Conservation (phyloP, 2,888 invertebrate species). For the Spilarctia lutea region DNA sequence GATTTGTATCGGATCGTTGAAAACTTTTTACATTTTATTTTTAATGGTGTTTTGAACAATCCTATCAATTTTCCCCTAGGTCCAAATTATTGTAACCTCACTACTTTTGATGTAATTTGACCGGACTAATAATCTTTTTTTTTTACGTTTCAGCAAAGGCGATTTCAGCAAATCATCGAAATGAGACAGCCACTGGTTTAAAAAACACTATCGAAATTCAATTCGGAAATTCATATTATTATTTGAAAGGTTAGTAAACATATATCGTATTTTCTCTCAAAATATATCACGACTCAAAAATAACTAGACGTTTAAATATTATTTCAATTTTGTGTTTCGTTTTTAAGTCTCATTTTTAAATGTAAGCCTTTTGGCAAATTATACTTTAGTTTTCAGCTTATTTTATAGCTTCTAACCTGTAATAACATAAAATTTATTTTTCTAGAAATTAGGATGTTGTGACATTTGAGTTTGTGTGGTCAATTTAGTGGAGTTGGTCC, state of each 20-base stretch:
- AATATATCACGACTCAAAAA: neutral
- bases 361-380: too few relatives aligned
- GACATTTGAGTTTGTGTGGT: too few relatives aligned
- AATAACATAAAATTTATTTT: neutral
- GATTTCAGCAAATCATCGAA: neutral
- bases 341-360: too few relatives aligned
- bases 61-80: too few relatives aligned
- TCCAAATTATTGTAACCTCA: too few relatives aligned
- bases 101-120: too few relatives aligned
- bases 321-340: neutral
- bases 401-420: neutral
- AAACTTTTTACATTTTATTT: too few relatives aligned
- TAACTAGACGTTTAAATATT: neutral
- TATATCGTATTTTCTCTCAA: neutral
- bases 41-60: too few relatives aligned
- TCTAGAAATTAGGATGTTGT: neutral
- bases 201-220: neutral
- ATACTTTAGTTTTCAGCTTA: neutral
- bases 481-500: neutral
- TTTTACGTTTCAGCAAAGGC: neutral
- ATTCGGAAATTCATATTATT: neutral
- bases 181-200: neutral
- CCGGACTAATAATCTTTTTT: too few relatives aligned
- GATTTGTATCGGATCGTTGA: too few relatives aligned
- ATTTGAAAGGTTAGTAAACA: neutral